phyloP scores from a whole-genome alignment of 2,888 invertebrate species.

The Apodemia hepburni region DNA sequence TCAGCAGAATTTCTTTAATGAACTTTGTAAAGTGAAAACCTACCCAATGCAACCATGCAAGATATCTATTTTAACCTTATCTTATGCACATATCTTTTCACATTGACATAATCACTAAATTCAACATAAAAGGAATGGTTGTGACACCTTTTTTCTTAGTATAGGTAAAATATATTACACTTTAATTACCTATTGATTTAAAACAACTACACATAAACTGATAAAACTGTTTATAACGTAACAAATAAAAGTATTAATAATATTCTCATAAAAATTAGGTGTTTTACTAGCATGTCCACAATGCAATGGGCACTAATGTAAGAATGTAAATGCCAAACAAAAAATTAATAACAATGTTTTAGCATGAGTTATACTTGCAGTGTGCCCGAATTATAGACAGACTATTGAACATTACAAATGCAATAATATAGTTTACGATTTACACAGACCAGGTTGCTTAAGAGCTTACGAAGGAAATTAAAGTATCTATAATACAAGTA shows the following conservation, averaged over 20 bases:
- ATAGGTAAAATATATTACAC: conserved; percentile 23
- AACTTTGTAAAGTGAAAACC: no score
- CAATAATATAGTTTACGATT: neutral
- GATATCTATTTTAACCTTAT: neutral
- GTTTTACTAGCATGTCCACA: neutral
- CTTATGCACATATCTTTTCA: neutral
- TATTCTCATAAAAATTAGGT: neutral
- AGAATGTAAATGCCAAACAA: neutral
- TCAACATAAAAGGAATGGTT: conserved; percentile 23
- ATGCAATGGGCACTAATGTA: neutral
- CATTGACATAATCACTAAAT: conserved; percentile 1
- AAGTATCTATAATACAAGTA: neutral
- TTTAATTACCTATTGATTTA: conserved; percentile 14
- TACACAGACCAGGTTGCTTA: neutral
- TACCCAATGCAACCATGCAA: neutral
- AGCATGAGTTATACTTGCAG: neutral
- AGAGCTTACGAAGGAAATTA: neutral
- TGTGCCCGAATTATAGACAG: neutral
- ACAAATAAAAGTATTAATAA: conserved; percentile 14
- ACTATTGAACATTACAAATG: neutral
- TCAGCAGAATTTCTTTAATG: no score
- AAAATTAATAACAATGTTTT: neutral
- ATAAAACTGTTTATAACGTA: conserved; percentile 15
- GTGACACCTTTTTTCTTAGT: conserved; percentile 20
- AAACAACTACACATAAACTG: conserved; percentile 18